These are phyloP conservation scores for Caenorhabditis doughertyi DNA, from an alignment of 2,888 invertebrate genomes.

Conservation along the genomic window DNA sequence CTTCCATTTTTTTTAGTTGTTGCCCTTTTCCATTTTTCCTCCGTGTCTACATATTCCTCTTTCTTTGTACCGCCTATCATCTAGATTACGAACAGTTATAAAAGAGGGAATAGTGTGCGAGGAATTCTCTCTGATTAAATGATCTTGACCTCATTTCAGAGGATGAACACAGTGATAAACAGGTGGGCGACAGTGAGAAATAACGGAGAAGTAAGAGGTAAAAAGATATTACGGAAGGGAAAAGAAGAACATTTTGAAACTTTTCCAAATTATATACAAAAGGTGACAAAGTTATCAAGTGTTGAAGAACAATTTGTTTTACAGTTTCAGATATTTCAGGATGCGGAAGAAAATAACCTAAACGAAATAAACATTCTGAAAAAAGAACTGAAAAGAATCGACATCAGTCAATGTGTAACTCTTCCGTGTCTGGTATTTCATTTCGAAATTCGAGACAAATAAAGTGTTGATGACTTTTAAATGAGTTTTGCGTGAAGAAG, in stretches of 20 bases:
- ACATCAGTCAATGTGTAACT: too few species aligned
- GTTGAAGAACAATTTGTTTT: too few species aligned
- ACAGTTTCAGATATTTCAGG: too few species aligned
- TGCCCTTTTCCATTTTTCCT: background rate
- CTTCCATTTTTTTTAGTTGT: slow-evolving; percentile 2
- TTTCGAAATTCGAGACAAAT: too few species aligned
- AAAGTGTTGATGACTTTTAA: too few species aligned
- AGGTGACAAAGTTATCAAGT: background rate
- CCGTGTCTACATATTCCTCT: background rate
- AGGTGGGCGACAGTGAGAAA: slow-evolving; percentile 26
- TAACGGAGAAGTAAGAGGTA: background rate
- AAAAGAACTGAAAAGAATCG: too few species aligned
- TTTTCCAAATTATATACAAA: background rate
- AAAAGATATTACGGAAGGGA: background rate
- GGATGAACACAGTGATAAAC: slow-evolving; percentile 53
- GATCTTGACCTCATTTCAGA: slow-evolving; percentile 68
- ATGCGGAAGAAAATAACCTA: too few species aligned
- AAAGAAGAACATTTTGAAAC: slow-evolving; percentile 19
- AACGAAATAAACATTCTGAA: too few species aligned
- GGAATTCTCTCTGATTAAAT: slow-evolving; percentile 62
- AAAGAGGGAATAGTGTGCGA: slow-evolving; percentile 35
- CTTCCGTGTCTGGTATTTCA: too few species aligned
- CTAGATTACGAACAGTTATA: slow-evolving; percentile 47
- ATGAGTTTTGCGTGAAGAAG: too few species aligned
- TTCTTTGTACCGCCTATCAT: slow-evolving; percentile 27